These are phyloP conservation scores for Lacanobia oleracea DNA, from an alignment of 2,888 invertebrate genomes.

Conservation along the genomic window DNA sequence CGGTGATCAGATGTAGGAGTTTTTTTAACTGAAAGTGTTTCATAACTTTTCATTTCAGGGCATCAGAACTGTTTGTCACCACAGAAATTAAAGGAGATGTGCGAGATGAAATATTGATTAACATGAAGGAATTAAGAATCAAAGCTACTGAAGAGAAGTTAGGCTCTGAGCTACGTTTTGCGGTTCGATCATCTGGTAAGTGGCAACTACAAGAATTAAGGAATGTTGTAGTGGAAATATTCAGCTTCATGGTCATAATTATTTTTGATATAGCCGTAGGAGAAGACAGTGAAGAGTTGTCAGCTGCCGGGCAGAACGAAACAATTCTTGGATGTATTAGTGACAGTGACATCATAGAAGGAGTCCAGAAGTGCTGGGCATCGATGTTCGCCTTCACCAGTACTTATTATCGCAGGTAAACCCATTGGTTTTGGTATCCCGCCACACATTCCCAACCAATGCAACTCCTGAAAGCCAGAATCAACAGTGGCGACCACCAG, in stretches of 20 bases:
- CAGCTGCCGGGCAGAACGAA: constrained; percentile 96
- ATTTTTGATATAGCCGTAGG: constrained; percentile 90
- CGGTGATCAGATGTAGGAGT: background rate
- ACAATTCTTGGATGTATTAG: constrained; percentile 93
- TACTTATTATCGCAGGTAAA: constrained; percentile 94
- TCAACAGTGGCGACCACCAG: too few species aligned
- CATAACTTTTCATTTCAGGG: constrained; percentile 78
- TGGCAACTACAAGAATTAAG: background rate
- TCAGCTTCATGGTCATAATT: background rate
- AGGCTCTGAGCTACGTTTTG: constrained; percentile 86
- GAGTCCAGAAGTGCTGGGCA: constrained; percentile 94
- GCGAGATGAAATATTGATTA: constrained; percentile 75
- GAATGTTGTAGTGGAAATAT: background rate
- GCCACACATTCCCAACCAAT: too few species aligned
- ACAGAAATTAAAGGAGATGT: constrained; percentile 84
- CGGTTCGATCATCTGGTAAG: constrained; percentile 92
- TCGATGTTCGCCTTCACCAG: constrained; percentile 95
- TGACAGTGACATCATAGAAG: constrained; percentile 88
- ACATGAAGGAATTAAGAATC: constrained; percentile 75
- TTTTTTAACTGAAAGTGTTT: background rate
- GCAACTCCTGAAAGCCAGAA: too few species aligned
- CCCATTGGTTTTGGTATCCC: too few species aligned
- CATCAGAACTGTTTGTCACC: constrained; percentile 80
- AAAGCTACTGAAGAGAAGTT: constrained; percentile 75
- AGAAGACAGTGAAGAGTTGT: constrained; percentile 95